These are phyloP conservation scores for Cryptophagus acutangulus DNA, from an alignment of 2,888 invertebrate genomes.

Conservation along the genomic window DNA sequence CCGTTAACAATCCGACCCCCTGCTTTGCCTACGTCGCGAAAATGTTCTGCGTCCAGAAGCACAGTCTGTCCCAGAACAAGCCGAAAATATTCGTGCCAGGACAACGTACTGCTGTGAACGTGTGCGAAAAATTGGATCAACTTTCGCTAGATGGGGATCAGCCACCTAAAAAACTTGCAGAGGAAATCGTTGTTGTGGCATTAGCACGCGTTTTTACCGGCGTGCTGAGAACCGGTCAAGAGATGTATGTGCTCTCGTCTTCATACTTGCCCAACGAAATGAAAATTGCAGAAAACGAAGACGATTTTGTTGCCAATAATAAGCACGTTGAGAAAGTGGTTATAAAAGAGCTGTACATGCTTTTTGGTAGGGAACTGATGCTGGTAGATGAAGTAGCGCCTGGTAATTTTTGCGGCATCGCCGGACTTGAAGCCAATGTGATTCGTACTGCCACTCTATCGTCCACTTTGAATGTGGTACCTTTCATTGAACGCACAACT, in stretches of 20 bases:
- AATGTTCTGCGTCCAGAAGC: slow-evolving; percentile 81
- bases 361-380: slow-evolving; percentile 91
- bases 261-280: slow-evolving; percentile 71
- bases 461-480: slow-evolving; percentile 73
- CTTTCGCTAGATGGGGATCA: slow-evolving; percentile 10
- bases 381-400: slow-evolving; percentile 73
- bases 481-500: slow-evolving; percentile 78
- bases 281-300: slow-evolving; percentile 17
- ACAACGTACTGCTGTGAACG: slow-evolving; percentile 32
- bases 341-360: slow-evolving; percentile 74
- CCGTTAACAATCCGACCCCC: slow-evolving; percentile 54
- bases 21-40: slow-evolving; percentile 77
- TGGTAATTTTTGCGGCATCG: slow-evolving; percentile 88
- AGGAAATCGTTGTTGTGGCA: slow-evolving; percentile 62
- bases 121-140: slow-evolving; percentile 7
- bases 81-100: slow-evolving; percentile 67
- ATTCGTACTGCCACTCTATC: slow-evolving; percentile 88
- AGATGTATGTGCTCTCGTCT: slow-evolving; percentile 78
- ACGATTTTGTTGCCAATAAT: no score
- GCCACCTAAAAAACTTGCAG: slow-evolving; percentile 10
- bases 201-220: slow-evolving; percentile 94
- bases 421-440: slow-evolving; percentile 77
- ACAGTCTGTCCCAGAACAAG: slow-evolving; percentile 72
- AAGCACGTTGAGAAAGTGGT: slow-evolving; percentile 53
- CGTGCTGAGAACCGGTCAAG: slow-evolving; percentile 67